Percentiles rank a stretch among this genome's conserved stretches.
Evolutionary conservation across 2,113 vertebrate genomes (phyloP).

Genomic region (Cololabis saira): DNA sequence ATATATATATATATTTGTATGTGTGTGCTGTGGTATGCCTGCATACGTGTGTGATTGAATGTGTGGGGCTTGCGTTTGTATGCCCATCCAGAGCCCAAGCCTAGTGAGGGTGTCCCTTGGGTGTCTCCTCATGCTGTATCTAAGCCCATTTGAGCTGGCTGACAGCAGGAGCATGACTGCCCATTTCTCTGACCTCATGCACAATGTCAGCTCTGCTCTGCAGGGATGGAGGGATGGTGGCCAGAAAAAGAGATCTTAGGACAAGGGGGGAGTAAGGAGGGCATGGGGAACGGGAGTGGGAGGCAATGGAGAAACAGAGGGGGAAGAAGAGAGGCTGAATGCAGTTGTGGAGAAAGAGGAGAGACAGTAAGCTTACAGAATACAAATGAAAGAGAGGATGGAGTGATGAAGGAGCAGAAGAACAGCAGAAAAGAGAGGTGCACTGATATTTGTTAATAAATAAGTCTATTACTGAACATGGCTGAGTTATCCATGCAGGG

Average conservation of each 20-base stretch:
- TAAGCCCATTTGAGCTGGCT: constrained; percentile 74
- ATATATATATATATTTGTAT: not conserved
- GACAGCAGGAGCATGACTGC: constrained; percentile 74
- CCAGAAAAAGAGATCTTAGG: constrained; percentile 68
- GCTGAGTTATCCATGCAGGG: constrained; percentile 54
- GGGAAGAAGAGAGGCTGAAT: constrained; percentile 22
- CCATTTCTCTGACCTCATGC: constrained; percentile 79
- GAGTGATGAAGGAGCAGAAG: constrained; percentile 51
- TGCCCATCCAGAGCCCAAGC: constrained; percentile 41
- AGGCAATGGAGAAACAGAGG: constrained; percentile 46
- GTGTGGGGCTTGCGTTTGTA: constrained; percentile 34
- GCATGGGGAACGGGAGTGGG: constrained; percentile 30
- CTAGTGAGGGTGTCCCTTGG: constrained; percentile 63
- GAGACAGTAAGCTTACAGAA: constrained; percentile 49
- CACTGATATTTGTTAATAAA: constrained; percentile 1
- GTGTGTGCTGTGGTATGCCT: constrained; percentile 1
- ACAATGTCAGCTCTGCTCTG: constrained; percentile 77
- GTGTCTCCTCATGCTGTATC: constrained; percentile 66
- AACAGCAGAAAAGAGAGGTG: constrained; percentile 40
- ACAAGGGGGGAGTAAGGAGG: constrained; percentile 14
- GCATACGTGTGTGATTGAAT: constrained; percentile 37
- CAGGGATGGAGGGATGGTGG: constrained; percentile 59
- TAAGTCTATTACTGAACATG: constrained; percentile 35
- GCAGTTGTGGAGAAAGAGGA: constrained; percentile 39
- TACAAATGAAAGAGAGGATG: constrained; percentile 66